These are phyloP conservation scores for Chironex yamaguchii DNA, from an alignment of 30 jellyfish, hydroid and myxozoan genomes.

Conservation along the genomic window DNA sequence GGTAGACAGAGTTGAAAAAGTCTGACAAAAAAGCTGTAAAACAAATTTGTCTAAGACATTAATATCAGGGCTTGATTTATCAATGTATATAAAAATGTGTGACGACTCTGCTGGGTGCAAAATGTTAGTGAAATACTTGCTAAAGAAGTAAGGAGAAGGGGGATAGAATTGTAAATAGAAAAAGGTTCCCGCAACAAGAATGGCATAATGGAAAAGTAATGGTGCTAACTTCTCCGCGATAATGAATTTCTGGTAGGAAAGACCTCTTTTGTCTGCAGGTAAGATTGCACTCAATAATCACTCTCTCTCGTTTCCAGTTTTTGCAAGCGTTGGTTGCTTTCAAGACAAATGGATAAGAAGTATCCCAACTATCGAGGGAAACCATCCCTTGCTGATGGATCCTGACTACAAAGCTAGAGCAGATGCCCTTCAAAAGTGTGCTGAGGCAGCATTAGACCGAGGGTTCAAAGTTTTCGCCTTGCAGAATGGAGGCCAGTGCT, in stretches of 20 bases:
- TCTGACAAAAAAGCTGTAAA: too few relatives aligned
- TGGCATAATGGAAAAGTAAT: too few relatives aligned
- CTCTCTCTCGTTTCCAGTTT: constrained; percentile 59
- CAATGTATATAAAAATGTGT: too few relatives aligned
- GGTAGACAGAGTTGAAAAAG: too few relatives aligned
- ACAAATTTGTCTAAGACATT: too few relatives aligned
- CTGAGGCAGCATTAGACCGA: constrained; percentile 96
- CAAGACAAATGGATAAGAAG: constrained; percentile 96
- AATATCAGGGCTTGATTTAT: too few relatives aligned
- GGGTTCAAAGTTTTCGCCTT: constrained; percentile 89
- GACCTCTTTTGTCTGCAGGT: neutral
- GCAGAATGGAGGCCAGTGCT: constrained; percentile 98
- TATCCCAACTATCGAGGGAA: constrained; percentile 96
- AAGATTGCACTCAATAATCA: neutral
- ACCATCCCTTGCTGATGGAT: constrained; percentile 90
- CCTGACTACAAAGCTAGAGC: constrained; percentile 88
- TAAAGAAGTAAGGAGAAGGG: too few relatives aligned
- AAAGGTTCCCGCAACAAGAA: too few relatives aligned
- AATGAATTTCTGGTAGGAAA: neutral
- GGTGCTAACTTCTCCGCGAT: neutral
- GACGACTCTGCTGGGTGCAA: too few relatives aligned
- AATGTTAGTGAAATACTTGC: too few relatives aligned
- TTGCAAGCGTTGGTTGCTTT: constrained; percentile 92
- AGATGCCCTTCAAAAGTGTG: constrained; percentile 96
- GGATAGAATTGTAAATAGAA: too few relatives aligned